Conservation (phyloP, 2,797 vertebrate species). For the Schizopygopsis pylzovi region DNA sequence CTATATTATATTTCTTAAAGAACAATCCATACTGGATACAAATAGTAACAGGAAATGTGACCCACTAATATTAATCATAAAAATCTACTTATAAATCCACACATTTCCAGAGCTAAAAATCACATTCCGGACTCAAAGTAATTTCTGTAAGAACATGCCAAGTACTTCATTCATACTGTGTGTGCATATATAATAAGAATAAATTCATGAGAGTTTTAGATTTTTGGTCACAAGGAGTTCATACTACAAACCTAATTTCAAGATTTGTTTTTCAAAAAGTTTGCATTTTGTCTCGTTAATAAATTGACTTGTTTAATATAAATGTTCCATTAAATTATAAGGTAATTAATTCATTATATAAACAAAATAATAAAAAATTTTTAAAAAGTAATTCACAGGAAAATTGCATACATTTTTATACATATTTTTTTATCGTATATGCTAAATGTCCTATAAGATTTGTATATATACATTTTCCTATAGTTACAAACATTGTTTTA, state of each 20-base stretch:
- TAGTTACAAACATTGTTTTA: slow-evolving; percentile 1
- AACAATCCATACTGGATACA: background rate
- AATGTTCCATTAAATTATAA: background rate
- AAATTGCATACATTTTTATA: background rate
- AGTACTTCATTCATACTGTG: too few species aligned
- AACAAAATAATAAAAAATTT: too few species aligned
- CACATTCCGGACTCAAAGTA: background rate
- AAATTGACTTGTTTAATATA: background rate
- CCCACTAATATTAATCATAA: background rate
- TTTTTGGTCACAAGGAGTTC: background rate
- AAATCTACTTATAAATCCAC: background rate
- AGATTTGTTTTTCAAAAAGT: background rate
- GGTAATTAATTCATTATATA: too few species aligned
- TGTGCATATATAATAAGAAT: too few species aligned
- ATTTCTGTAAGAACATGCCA: too few species aligned
- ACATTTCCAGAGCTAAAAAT: background rate
- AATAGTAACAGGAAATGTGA: background rate
- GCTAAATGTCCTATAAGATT: background rate
- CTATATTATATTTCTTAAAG: background rate
- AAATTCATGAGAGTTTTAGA: too few species aligned
- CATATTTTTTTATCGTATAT: background rate
- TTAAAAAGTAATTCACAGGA: background rate
- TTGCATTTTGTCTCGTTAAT: background rate
- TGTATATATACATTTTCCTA: background rate
- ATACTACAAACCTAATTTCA: background rate